Evolutionary conservation across 2,113 vertebrate species (phyloP), one percentile per base, ranked within the genome.

Genomic region (Eidolon helvum): DNA sequence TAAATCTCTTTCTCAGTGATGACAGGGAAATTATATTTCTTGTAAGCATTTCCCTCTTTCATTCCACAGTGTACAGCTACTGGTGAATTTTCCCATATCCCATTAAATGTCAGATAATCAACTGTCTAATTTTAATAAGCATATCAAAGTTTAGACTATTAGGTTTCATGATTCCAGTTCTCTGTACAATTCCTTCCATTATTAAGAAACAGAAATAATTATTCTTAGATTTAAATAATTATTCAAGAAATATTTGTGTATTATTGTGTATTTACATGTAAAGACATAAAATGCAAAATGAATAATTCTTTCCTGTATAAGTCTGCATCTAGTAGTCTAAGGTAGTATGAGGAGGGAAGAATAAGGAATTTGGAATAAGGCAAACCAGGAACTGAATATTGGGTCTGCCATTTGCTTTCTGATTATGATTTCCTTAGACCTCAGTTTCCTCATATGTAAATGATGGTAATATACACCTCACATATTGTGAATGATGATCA

Each of bases 21-120:
- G 68, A 90, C 57, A 95, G 66, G 55, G 38, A 91, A 91, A 79
- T 72, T 91, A 69, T 50, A 66, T 94, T 91, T 97, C n/a, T 74
- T 59, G 79, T 94, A 86, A 90, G 7, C 45, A 79, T 35, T 79
- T 22, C 35, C 43, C 33, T n/a, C 65, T 91, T 84, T 83, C 24
- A 69, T 55, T 84, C 59, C 48, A 87, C 38, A 55, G 72, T 75
- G 19, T 53, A 71, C 12, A 45, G 18, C 50, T 55, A n/a, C 35
- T 83, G 72, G 68, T 24, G 30, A 38, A 8, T 35, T 91, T 89
- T 43, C 38, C 87, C 45, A 77, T 35, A 63, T 77, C 55, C 48
- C 90, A 69, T 84, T 95, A 78, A 92, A 61, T 93, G 33, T 87
- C 50, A 95, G 65, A 71, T 74, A 95, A 78, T 72, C 87, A 57